phyloP scores from a whole-genome alignment of 2,113 vertebrate species.

The Cercopithecus mona region DNA sequence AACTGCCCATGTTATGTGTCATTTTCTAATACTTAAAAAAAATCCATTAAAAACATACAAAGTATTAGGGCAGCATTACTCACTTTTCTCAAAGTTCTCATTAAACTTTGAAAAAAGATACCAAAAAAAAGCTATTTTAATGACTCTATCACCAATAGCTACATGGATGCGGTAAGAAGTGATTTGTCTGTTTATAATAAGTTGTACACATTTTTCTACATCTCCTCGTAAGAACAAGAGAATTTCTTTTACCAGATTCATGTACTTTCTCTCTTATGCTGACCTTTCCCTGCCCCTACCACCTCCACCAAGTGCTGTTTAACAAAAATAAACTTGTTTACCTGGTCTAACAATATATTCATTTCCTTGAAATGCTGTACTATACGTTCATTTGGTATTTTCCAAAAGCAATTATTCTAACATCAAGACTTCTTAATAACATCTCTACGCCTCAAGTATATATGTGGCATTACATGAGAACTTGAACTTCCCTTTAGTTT shows the following conservation, averaged over 20 bases:
- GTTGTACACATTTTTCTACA: not conserved
- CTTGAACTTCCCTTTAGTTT: conserved; percentile 52
- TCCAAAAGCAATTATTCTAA: not conserved
- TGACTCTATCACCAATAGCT: conserved; percentile 5
- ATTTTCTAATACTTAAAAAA: conserved; percentile 10
- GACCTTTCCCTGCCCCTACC: not conserved
- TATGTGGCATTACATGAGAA: not conserved
- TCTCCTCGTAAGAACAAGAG: conserved; percentile 14
- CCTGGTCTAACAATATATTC: not conserved
- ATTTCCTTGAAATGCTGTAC: conserved; percentile 42
- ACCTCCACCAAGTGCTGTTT: not conserved
- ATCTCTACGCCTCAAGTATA: not conserved
- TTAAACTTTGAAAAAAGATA: conserved; percentile 33
- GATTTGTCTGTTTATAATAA: not conserved
- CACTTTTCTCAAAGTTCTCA: conserved; percentile 50
- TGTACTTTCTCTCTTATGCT: not conserved
- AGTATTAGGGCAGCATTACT: conserved; percentile 33
- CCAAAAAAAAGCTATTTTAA: not conserved
- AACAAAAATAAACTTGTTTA: conserved; percentile 13
- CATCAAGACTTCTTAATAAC: not conserved
- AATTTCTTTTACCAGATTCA: not conserved
- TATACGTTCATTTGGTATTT: conserved; percentile 15
- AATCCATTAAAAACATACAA: not conserved
- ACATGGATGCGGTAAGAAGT: not conserved
- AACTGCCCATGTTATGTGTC: not conserved